Conservation (phyloP, 2,888 invertebrate genomes). For the Drosophila algonquin region DNA sequence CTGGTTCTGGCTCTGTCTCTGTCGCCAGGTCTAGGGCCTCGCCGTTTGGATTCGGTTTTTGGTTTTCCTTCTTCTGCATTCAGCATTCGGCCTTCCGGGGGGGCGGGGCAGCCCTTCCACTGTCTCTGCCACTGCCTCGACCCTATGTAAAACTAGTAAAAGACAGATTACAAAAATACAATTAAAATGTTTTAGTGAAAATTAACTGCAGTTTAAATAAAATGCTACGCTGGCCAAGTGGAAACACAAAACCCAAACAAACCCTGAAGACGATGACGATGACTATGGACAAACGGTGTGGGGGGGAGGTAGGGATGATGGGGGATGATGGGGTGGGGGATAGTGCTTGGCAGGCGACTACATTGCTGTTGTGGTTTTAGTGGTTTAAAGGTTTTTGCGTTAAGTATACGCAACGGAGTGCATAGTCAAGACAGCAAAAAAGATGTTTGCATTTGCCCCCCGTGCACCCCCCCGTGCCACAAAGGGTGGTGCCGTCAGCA, state of each 20-base stretch:
- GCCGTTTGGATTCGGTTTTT: background rate
- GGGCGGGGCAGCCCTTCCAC: background rate
- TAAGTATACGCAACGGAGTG: slow-evolving; percentile 75
- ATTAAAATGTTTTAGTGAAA: slow-evolving; percentile 79
- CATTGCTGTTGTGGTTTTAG: slow-evolving; percentile 72
- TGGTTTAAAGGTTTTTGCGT: slow-evolving; percentile 72
- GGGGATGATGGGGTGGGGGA: background rate
- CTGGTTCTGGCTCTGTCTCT: too few relatives aligned
- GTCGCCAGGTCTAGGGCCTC: background rate
- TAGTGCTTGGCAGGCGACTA: slow-evolving; percentile 47
- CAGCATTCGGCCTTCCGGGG: background rate
- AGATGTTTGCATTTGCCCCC: slow-evolving; percentile 25
- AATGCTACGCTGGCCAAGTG: slow-evolving; percentile 68
- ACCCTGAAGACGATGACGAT: slow-evolving; percentile 6
- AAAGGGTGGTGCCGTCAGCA: slow-evolving; percentile 26
- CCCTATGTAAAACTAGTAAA: slow-evolving; percentile 65
- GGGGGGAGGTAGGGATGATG: background rate
- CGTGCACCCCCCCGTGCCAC: slow-evolving; percentile 52
- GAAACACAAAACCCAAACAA: slow-evolving; percentile 34
- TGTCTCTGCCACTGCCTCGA: slow-evolving; percentile 19
- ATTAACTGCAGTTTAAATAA: slow-evolving; percentile 80
- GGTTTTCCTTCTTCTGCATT: background rate
- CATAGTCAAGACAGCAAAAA: slow-evolving; percentile 52
- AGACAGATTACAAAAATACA: slow-evolving; percentile 80
- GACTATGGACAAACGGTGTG: background rate